A percentile compares a stretch with the other conserved stretches of the same genome.
phyloP scores from a whole-genome alignment of 2,113 vertebrate species.

The Glaucomys volans region DNA sequence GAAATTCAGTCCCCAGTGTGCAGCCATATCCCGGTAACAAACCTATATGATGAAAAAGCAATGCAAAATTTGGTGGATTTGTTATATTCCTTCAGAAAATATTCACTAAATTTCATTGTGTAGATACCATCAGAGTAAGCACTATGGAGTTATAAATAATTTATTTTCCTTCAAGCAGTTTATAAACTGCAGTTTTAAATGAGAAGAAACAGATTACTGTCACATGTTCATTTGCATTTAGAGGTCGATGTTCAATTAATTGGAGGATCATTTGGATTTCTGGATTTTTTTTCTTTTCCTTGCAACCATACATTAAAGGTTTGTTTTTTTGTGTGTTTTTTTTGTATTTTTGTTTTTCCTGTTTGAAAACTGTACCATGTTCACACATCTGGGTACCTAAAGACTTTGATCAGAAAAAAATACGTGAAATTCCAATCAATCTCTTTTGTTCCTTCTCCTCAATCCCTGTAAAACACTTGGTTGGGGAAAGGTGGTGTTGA shows the following conservation, averaged over 20 bases:
- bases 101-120: conserved; percentile 28
- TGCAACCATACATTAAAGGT: neutral
- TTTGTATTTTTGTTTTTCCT: no score
- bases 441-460: neutral
- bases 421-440: conserved; percentile 19
- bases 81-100: conserved; percentile 17
- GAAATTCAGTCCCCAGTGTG: neutral
- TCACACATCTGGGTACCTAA: neutral
- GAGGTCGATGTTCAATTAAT: neutral
- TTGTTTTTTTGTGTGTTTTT: no score
- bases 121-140: neutral
- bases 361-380: neutral
- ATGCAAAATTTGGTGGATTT: conserved; percentile 12
- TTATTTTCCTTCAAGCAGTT: neutral
- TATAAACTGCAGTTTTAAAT: neutral
- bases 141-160: neutral
- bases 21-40: neutral
- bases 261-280: neutral
- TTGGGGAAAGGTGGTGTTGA: neutral
- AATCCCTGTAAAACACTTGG: neutral
- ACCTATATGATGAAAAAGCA: neutral
- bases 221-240: neutral
- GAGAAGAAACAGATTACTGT: neutral
- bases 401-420: neutral
- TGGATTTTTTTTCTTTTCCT: neutral